phyloP scores from a whole-genome alignment of 2,888 invertebrate species.

The Sympetrum striolatum region DNA sequence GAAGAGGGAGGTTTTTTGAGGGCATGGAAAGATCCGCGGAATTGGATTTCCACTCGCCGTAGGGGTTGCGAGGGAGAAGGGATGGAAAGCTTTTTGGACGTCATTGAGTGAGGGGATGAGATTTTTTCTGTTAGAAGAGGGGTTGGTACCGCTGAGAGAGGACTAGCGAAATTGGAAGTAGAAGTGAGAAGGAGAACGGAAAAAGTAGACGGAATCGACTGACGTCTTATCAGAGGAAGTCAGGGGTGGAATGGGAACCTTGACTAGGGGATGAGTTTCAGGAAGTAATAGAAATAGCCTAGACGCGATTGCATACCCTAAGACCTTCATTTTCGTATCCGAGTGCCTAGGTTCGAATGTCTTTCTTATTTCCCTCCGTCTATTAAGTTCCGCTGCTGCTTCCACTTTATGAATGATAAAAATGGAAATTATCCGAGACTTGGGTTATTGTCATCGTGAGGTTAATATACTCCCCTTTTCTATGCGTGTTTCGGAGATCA shows the following conservation, averaged over 20 bases:
- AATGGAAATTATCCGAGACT: neutral
- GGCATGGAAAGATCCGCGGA: neutral
- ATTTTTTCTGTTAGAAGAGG: neutral
- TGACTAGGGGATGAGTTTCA: neutral
- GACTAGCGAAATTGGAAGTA: neutral
- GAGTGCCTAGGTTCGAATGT: neutral
- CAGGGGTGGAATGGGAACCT: neutral
- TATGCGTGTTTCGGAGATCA: neutral
- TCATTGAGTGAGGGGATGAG: neutral
- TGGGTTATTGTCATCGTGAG: neutral
- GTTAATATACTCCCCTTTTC: neutral
- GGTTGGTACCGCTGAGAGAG: neutral
- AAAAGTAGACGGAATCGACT: neutral
- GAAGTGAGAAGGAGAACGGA: neutral
- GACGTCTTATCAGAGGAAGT: neutral
- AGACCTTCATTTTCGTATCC: neutral
- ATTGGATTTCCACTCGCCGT: neutral
- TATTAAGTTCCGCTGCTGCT: neutral
- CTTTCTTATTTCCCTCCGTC: neutral
- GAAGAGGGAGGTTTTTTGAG: neutral
- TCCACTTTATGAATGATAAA: neutral
- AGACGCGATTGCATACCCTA: neutral
- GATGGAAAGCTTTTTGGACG: neutral
- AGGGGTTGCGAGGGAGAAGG: neutral
- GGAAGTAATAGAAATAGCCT: neutral